Evolutionary conservation across 2,113 vertebrate genomes (phyloP).

Genomic region (Zootoca vivipara): DNA sequence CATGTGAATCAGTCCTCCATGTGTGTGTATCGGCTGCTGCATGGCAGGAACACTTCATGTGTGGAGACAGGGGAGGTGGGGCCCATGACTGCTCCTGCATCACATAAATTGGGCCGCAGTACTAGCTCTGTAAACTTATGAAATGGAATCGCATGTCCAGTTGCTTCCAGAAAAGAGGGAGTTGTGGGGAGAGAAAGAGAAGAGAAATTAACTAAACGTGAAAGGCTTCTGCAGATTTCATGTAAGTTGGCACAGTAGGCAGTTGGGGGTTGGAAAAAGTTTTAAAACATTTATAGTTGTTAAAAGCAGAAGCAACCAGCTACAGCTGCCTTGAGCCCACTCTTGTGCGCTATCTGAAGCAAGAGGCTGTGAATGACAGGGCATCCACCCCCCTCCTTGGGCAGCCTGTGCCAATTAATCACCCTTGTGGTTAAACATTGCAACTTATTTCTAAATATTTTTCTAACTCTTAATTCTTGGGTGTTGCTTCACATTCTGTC

Average conservation of each 20-base stretch:
- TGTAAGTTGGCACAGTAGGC: neutral
- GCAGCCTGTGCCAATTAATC: neutral
- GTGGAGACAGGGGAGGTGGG: neutral
- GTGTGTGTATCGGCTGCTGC: neutral
- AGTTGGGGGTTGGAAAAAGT: neutral
- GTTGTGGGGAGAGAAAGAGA: neutral
- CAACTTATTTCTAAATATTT: conserved; percentile 3
- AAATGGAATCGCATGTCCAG: neutral
- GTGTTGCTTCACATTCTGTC: neutral
- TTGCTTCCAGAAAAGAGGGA: neutral
- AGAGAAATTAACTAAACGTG: neutral
- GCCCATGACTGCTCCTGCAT: neutral
- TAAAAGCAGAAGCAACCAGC: conserved; percentile 4
- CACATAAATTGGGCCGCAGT: neutral
- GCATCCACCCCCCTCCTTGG: neutral
- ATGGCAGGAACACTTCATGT: neutral
- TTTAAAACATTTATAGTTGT: conserved; percentile 17
- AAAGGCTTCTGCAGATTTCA: conserved; percentile 1
- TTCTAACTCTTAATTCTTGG: neutral
- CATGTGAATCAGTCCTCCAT: neutral
- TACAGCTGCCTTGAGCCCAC: neutral
- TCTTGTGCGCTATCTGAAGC: neutral
- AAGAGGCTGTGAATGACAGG: conserved; percentile 2
- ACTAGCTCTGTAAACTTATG: neutral
- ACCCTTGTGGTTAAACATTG: neutral